Evolutionary conservation across 2,113 vertebrate species (phyloP).

Genomic region (Alligator sinensis): DNA sequence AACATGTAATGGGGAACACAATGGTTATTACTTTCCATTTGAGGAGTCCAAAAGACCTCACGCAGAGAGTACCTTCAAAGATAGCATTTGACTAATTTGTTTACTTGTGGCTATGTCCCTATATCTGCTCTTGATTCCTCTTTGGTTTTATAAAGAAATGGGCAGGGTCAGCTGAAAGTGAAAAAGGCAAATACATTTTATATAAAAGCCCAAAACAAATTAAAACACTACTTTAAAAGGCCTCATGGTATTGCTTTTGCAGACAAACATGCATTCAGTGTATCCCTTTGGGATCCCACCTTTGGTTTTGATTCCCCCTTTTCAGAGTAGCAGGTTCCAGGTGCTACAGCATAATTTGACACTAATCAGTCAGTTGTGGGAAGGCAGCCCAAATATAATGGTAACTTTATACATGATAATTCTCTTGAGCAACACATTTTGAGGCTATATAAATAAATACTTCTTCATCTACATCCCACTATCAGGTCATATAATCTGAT

Average conservation of each 20-base stretch:
- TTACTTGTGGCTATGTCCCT: neutral
- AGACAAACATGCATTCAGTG: fast-evolving
- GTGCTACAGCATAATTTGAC: neutral
- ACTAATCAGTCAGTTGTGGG: neutral
- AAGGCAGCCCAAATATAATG: neutral
- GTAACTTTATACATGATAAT: neutral
- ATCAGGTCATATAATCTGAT: too few relatives aligned
- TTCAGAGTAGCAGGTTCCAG: neutral
- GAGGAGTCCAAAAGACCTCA: neutral
- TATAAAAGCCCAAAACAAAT: neutral
- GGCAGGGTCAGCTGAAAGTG: neutral
- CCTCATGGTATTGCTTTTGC: neutral
- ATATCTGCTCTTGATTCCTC: neutral
- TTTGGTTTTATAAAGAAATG: neutral
- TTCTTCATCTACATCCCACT: too few relatives aligned
- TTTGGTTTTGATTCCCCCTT: neutral
- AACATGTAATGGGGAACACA: neutral
- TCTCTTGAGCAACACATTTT: neutral
- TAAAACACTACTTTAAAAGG: neutral
- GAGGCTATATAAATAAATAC: too few relatives aligned
- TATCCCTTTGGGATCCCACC: neutral
- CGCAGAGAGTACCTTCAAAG: neutral
- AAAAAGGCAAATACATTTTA: neutral
- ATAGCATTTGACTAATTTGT: neutral
- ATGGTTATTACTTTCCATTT: neutral